A percentile compares a stretch with the other conserved stretches of the same genome.
Evolutionary conservation across 2,888 invertebrate species (phyloP).

Genomic region (Cheilosia pagana): DNA sequence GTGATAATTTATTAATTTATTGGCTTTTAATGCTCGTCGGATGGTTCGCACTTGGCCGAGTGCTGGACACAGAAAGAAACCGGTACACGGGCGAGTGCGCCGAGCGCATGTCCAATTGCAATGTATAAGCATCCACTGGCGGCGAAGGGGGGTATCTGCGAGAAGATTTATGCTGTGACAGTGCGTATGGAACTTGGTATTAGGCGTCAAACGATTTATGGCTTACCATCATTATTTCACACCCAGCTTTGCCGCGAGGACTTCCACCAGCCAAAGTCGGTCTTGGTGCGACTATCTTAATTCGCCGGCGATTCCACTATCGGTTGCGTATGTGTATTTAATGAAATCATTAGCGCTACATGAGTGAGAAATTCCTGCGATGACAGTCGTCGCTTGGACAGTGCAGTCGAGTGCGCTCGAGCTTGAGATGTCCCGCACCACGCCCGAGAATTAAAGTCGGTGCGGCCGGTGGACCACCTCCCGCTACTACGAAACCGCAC

Average conservation of each 20-base stretch:
- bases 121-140: neutral
- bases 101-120: conserved; percentile 52
- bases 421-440: conserved; percentile 61
- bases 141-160: conserved; percentile 9
- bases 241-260: conserved; percentile 51
- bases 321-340: conserved; percentile 65
- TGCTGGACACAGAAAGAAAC: conserved; percentile 54
- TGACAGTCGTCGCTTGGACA: conserved; percentile 52
- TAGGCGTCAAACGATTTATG: conserved; percentile 75
- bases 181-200: conserved; percentile 70
- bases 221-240: conserved; percentile 74
- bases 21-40: conserved; percentile 81
- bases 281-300: conserved; percentile 55
- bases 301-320: conserved; percentile 67
- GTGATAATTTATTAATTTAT: conserved; percentile 84
- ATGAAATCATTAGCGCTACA: conserved; percentile 74
- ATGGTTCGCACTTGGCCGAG: conserved; percentile 57
- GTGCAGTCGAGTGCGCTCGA: neutral
- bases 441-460: conserved; percentile 59
- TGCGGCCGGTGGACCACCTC: conserved; percentile 37
- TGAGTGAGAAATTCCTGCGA: conserved; percentile 68
- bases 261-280: conserved; percentile 11
- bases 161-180: conserved; percentile 71
- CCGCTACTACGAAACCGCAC: neutral
- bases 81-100: conserved; percentile 57